These are phyloP conservation scores for Cancer borealis DNA, from an alignment of 2,888 invertebrate species.

Conservation along the genomic window DNA sequence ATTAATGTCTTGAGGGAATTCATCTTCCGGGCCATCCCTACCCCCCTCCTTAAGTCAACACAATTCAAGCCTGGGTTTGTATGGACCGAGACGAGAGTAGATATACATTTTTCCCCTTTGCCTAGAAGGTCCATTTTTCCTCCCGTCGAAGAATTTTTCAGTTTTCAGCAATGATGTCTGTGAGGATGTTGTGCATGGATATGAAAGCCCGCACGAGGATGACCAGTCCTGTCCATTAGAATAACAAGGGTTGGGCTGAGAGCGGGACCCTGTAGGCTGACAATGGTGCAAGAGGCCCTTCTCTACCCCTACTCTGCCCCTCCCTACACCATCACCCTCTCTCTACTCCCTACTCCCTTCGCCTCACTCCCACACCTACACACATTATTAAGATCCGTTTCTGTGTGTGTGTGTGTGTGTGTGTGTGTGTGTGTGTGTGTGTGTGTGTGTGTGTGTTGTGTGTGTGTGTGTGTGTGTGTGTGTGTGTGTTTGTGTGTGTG, in stretches of 20 bases:
- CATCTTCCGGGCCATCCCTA: conserved; percentile 8
- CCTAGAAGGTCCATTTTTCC: conserved; percentile 43
- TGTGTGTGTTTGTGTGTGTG: background rate
- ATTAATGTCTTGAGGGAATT: conserved; percentile 61
- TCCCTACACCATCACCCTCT: background rate
- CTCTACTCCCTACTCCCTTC: conserved; percentile 7
- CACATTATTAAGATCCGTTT: background rate
- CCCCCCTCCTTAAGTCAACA: conserved; percentile 18
- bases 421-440: conserved; percentile 32
- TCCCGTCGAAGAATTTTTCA: conserved; percentile 52
- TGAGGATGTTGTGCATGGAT: conserved; percentile 65
- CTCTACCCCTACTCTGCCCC: background rate
- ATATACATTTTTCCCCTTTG: conserved; percentile 41
- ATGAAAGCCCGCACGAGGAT: conserved; percentile 64
- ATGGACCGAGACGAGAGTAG: conserved; percentile 43
- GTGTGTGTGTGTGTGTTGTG: conserved; percentile 38
- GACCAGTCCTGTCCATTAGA: conserved; percentile 71
- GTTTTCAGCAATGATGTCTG: conserved; percentile 64
- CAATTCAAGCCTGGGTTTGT: conserved; percentile 36
- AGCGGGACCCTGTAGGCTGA: conserved; percentile 60
- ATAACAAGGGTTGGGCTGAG: conserved; percentile 70
- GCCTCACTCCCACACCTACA: background rate
- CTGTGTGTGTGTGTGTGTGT: conserved; percentile 45
- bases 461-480: conserved; percentile 31
- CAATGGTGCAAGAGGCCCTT: conserved; percentile 58